These are phyloP conservation scores for Lepidiolamprologus cunningtoni DNA, from an alignment of 2,113 vertebrate species.

Conservation along the genomic window DNA sequence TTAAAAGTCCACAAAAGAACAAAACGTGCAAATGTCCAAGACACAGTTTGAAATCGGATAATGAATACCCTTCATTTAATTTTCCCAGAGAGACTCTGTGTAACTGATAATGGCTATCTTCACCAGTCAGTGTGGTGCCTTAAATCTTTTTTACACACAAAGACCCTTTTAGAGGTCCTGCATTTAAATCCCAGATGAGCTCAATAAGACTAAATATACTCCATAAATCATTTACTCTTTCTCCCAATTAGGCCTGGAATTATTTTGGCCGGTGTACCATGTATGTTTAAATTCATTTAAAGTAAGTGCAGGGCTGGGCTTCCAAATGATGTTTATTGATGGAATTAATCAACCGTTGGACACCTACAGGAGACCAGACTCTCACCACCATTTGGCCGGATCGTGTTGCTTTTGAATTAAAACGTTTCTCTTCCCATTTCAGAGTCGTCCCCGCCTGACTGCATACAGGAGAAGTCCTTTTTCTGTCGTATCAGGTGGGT, in stretches of 20 bases:
- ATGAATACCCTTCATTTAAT: not conserved
- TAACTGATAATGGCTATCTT: not conserved
- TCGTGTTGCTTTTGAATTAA: constrained; percentile 24
- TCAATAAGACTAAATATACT: not conserved
- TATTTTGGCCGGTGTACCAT: not conserved
- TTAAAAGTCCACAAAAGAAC: not conserved
- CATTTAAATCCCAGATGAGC: not conserved
- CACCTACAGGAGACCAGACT: not conserved
- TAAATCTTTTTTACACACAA: not conserved
- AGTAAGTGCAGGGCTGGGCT: not conserved
- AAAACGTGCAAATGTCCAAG: not conserved
- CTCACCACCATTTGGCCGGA: not conserved
- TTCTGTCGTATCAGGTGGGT: constrained; percentile 93
- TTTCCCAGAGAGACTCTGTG: not conserved
- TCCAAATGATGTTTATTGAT: not conserved
- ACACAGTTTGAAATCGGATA: not conserved
- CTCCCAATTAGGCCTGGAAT: not conserved
- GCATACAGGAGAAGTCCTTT: constrained; percentile 91
- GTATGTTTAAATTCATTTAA: not conserved
- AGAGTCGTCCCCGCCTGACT: constrained; percentile 85
- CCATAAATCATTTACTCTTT: not conserved
- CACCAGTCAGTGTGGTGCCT: not conserved
- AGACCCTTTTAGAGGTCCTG: not conserved
- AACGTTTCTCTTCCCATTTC: constrained; percentile 10
- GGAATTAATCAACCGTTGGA: not conserved